Evolutionary conservation across 1,140 invertebrate species (phyloP).

Genomic region (Heliconius melpomene): DNA sequence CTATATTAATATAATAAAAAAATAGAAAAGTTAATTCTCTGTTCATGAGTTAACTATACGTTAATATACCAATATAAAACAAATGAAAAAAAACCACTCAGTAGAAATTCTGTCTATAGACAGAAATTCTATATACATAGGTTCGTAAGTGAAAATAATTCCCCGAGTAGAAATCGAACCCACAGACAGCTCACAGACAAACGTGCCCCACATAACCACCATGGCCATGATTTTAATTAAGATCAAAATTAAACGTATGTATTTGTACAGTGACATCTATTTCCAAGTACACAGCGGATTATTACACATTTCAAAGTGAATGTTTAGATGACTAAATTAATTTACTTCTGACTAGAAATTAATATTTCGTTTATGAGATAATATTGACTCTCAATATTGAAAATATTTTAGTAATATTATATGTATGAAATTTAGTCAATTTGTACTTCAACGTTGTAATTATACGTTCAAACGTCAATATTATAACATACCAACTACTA

Average conservation of each 20-base stretch:
- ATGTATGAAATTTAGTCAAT: neutral
- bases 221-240: neutral
- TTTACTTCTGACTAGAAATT: neutral
- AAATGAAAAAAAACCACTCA: too few relatives aligned
- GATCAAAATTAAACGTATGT: neutral
- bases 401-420: neutral
- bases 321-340: neutral
- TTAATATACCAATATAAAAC: too few relatives aligned
- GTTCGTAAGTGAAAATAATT: too few relatives aligned
- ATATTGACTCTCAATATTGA: neutral
- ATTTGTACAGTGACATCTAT: neutral
- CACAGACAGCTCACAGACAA: neutral
- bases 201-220: neutral
- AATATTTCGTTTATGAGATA: neutral
- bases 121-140: too few relatives aligned
- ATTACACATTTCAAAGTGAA: neutral
- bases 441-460: neutral
- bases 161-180: too few relatives aligned
- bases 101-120: too few relatives aligned
- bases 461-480: neutral
- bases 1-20: too few relatives aligned
- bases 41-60: too few relatives aligned
- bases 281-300: neutral
- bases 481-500: neutral
- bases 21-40: too few relatives aligned